phyloP scores from a whole-genome alignment of 2,113 vertebrate species.

The Aspidoscelis tigris region DNA sequence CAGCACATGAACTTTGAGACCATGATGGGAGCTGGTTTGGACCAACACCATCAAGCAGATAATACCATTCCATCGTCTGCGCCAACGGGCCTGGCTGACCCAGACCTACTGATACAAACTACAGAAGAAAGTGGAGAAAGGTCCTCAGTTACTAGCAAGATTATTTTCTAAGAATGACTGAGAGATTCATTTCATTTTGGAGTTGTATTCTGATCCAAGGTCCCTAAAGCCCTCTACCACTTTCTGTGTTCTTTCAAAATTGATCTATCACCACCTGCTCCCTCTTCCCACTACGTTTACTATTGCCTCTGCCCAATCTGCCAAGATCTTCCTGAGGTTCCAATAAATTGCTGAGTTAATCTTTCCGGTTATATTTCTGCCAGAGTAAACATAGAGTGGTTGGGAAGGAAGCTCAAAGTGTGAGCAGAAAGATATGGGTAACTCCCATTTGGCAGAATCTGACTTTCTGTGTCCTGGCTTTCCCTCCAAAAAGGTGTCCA shows the following conservation, averaged over 20 bases:
- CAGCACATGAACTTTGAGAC: too few species aligned
- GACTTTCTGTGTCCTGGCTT: conserved; percentile 55
- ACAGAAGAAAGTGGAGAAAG: too few species aligned
- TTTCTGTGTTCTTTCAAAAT: not conserved
- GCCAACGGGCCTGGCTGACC: too few species aligned
- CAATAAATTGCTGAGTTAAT: not conserved
- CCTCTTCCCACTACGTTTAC: not conserved
- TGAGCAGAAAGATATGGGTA: conserved; percentile 9
- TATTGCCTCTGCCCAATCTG: conserved; percentile 1
- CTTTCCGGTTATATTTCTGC: not conserved
- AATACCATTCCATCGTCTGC: too few species aligned
- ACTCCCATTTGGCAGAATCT: conserved; percentile 9
- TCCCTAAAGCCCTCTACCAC: not conserved
- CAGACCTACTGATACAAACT: too few species aligned
- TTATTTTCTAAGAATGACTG: too few species aligned
- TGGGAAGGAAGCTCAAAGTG: not conserved
- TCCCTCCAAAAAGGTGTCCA: conserved; percentile 27
- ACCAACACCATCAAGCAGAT: too few species aligned
- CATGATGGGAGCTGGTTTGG: too few species aligned
- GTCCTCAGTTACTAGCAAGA: too few species aligned
- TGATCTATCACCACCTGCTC: not conserved
- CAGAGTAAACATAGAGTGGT: not conserved
- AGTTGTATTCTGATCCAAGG: not conserved
- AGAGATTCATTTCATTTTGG: too few species aligned
- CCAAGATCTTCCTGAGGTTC: conserved; percentile 8